These are phyloP conservation scores for Cydia amplana DNA, from an alignment of 1,140 invertebrate genomes.

Conservation along the genomic window DNA sequence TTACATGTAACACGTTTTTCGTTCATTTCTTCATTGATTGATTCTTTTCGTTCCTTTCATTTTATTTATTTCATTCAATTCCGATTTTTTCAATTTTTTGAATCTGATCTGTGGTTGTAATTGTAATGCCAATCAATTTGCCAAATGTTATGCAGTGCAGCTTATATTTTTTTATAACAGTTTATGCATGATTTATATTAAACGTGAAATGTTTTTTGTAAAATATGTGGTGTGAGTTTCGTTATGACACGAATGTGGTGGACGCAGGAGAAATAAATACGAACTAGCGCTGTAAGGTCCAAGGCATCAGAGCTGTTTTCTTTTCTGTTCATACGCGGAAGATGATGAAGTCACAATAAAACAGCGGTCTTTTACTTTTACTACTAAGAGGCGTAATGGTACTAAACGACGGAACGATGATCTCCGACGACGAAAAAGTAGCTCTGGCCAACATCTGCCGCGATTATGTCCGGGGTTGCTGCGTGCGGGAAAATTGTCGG, in stretches of 20 bases:
- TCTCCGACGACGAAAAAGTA: constrained; percentile 51
- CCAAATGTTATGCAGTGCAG: no score
- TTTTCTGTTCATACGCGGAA: background rate
- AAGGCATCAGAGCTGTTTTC: background rate
- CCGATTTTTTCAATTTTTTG: background rate
- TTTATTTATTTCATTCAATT: background rate
- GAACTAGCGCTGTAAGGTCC: background rate
- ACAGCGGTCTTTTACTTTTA: constrained; percentile 37
- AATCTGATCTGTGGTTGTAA: constrained; percentile 1
- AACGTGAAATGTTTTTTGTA: background rate
- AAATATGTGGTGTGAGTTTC: background rate
- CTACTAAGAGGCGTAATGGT: constrained; percentile 47
- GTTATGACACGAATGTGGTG: background rate
- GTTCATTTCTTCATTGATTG: no score
- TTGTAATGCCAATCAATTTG: no score
- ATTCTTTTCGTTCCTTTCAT: background rate
- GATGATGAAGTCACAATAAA: background rate
- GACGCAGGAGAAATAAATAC: background rate
- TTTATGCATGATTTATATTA: background rate
- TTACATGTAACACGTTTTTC: no score
- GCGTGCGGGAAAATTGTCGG: constrained; percentile 66
- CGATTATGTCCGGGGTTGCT: constrained; percentile 68
- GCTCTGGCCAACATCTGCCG: constrained; percentile 57
- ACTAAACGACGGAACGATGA: constrained; percentile 49
- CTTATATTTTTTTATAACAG: background rate